Evolutionary conservation across 2,888 invertebrate species (phyloP), one percentile per base, ranked within the genome.

Genomic region (Rhingia rostrata): DNA sequence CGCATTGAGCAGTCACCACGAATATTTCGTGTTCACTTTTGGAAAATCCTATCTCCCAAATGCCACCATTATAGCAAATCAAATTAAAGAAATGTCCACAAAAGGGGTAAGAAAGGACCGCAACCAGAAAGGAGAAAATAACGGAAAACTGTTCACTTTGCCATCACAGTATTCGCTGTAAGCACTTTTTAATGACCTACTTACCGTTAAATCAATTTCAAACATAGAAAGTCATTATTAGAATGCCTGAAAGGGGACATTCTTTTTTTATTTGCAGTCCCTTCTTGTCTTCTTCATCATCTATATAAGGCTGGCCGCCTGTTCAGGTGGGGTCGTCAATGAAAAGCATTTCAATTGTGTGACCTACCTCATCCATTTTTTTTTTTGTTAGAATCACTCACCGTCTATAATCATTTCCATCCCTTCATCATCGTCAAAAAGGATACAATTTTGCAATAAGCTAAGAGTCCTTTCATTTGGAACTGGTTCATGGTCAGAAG

Each of bases 161-260:
- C 58, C 64, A 64, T 81, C 60, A 53, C 60, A 70, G 75, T 77
- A 72, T 70, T 64, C 64, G 45, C 75, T 41, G 45, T 72, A 77
- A 77, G 82, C 72, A 82, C 77, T 66, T 82, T 82, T 82, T 61
- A 72, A 77, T 82, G 77, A 82, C 82, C 82, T 82, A 82, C 82
- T 82, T 77, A 82, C 70, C 82, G 77, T 82, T 82, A 82, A 82
- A 82, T 82, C 82, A 82, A 82, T 82, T 82, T 72, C 66, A 82
- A 82, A 82, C 66, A 72, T 66, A 60, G 64, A 82, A 77, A 72
- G 60, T 72, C 82, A 77, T 82, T 82, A 77, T 82, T 66, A 69
- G 51, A 61, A 35, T 61, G 69, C 35, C 51, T 32, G 30, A 37
- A 64, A 56, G 56, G 58, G n/a, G n/a, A 14, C 4, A 49, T 33